phyloP scores from a whole-genome alignment of 2,113 vertebrate genomes.

The Chionis minor region DNA sequence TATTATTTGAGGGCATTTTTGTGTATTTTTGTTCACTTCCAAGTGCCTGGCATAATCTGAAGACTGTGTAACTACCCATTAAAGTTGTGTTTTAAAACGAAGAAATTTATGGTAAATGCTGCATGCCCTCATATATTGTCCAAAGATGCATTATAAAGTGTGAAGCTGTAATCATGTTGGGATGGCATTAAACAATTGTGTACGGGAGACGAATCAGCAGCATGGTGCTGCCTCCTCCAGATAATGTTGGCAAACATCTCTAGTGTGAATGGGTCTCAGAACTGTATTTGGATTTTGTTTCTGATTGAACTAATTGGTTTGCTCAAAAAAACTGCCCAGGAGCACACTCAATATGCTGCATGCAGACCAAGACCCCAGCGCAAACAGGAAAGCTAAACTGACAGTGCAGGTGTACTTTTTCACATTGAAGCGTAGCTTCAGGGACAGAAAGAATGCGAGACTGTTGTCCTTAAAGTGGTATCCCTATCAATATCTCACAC shows the following conservation, averaged over 20 bases:
- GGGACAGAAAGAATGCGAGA: neutral
- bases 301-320: neutral
- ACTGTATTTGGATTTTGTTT: neutral
- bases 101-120: neutral
- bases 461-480: neutral
- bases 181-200: neutral
- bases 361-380: neutral
- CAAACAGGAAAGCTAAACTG: neutral
- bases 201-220: fast-evolving
- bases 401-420: neutral
- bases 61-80: neutral
- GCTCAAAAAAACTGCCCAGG: neutral
- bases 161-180: neutral
- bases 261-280: neutral
- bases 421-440: neutral
- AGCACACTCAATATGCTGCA: neutral
- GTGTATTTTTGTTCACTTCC: neutral
- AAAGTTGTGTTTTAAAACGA: neutral
- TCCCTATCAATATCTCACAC: neutral
- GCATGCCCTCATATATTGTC: neutral
- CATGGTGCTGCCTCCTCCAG: neutral
- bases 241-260: neutral
- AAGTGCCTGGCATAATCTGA: neutral
- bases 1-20: neutral
- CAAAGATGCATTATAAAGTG: neutral